Evolutionary conservation across 2,113 vertebrate species (phyloP).

Genomic region (Phyllostomus hastatus): DNA sequence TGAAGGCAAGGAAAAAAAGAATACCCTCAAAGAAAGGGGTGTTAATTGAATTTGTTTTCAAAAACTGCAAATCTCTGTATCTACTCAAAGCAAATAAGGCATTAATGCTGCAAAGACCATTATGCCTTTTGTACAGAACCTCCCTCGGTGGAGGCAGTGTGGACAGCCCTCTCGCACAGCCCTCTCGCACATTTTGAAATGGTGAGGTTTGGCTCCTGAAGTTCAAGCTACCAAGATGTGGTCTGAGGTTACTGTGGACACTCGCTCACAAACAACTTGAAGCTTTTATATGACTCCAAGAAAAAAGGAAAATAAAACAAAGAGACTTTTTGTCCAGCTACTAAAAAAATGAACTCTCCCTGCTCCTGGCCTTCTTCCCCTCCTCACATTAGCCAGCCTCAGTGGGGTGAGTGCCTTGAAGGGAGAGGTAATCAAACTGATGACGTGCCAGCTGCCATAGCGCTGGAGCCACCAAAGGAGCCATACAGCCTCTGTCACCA

Average conservation of each 20-base stretch:
- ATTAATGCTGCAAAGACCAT: slow-evolving; percentile 42
- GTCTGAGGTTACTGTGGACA: slow-evolving; percentile 44
- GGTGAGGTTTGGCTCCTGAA: slow-evolving; percentile 31
- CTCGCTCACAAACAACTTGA: slow-evolving; percentile 35
- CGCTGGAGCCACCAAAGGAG: not conserved
- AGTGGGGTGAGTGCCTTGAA: not conserved
- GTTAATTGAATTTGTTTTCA: slow-evolving; percentile 74
- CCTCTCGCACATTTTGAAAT: slow-evolving; percentile 15
- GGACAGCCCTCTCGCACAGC: slow-evolving; percentile 4
- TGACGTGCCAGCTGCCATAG: not conserved
- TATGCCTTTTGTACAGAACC: slow-evolving; percentile 24
- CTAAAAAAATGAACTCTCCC: slow-evolving; percentile 19
- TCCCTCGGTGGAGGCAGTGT: not conserved
- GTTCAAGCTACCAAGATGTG: slow-evolving; percentile 35
- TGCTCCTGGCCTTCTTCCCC: slow-evolving; percentile 10
- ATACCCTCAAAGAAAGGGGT: not conserved
- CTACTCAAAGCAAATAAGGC: slow-evolving; percentile 58
- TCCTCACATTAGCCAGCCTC: not conserved
- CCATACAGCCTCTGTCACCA: not conserved
- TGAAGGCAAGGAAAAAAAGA: not conserved
- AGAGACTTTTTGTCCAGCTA: slow-evolving; percentile 48
- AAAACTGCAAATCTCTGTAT: slow-evolving; percentile 49
- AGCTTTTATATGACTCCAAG: slow-evolving; percentile 69
- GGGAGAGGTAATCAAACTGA: slow-evolving; percentile 37
- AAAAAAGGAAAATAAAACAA: slow-evolving; percentile 29